These are phyloP conservation scores for Aphis craccivora DNA, from an alignment of 1,140 invertebrate genomes.

Conservation along the genomic window DNA sequence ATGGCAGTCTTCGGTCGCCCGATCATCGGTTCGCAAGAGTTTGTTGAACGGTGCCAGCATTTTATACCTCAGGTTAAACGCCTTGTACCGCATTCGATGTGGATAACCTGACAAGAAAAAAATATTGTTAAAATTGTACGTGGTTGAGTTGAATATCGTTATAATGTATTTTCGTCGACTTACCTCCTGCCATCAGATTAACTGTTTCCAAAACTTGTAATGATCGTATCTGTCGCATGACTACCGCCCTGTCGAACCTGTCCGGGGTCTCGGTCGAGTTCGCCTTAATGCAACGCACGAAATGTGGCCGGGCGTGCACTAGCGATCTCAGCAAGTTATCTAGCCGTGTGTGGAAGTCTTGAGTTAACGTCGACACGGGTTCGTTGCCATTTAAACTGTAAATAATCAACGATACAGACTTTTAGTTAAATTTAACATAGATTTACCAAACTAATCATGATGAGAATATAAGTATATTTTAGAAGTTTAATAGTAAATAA, in stretches of 20 bases:
- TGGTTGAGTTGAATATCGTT: background rate
- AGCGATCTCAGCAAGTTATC: slow-evolving; percentile 90
- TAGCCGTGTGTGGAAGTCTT: slow-evolving; percentile 92
- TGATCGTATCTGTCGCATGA: slow-evolving; percentile 86
- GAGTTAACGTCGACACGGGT: slow-evolving; percentile 87
- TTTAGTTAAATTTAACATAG: background rate
- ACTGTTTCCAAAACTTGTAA: slow-evolving; percentile 94
- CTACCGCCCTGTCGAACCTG: slow-evolving; percentile 80
- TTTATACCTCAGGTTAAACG: slow-evolving; percentile 87
- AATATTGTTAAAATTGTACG: background rate
- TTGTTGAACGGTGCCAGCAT: slow-evolving; percentile 80
- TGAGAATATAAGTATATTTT: background rate
- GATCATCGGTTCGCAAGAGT: slow-evolving; percentile 79
- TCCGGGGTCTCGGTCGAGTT: slow-evolving; percentile 80
- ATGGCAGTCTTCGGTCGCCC: slow-evolving; percentile 80
- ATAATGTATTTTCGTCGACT: slow-evolving; percentile 29
- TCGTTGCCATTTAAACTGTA: slow-evolving; percentile 81
- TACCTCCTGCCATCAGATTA: slow-evolving; percentile 88
- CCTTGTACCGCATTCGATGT: slow-evolving; percentile 93
- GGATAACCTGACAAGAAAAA: slow-evolving; percentile 74
- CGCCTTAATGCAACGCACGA: slow-evolving; percentile 89
- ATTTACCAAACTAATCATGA: background rate
- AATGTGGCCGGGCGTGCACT: slow-evolving; percentile 92
- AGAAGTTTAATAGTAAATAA: no score
- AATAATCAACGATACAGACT: background rate